These are phyloP conservation scores for Ctena decussata DNA, from an alignment of 2,888 invertebrate species.

Conservation along the genomic window DNA sequence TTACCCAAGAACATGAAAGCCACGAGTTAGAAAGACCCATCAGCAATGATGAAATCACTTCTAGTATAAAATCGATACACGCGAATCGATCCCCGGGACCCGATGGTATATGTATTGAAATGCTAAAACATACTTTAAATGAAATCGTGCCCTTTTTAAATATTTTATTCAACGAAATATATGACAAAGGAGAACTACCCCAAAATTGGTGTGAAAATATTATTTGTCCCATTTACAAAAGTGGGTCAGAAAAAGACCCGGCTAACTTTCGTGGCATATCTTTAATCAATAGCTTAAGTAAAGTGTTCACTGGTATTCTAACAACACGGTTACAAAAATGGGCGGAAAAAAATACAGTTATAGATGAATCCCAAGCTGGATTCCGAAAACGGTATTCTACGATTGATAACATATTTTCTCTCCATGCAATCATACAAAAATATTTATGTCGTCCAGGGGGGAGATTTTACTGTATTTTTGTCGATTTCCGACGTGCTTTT, in stretches of 20 bases:
- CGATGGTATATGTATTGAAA: constrained; percentile 29
- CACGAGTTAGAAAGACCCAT: not conserved
- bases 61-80: constrained; percentile 11
- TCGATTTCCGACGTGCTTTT: constrained; percentile 15
- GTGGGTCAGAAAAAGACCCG: not conserved
- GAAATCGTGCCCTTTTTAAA: not conserved
- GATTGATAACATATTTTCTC: constrained; percentile 14
- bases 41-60: constrained; percentile 7
- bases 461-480: constrained; percentile 13
- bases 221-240: not conserved
- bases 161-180: not conserved
- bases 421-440: constrained; percentile 7
- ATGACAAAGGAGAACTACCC: not conserved
- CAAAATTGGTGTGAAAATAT: not conserved
- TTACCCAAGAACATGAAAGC: not conserved
- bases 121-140: constrained; percentile 12
- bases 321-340: not conserved
- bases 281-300: not conserved
- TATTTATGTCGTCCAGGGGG: not conserved
- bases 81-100: constrained; percentile 22
- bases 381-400: not conserved
- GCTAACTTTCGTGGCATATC: not conserved
- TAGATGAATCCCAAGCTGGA: constrained; percentile 13
- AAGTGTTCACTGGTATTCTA: not conserved
- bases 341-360: not conserved